These are phyloP conservation scores for Cephus spinipes DNA, from an alignment of 2,888 invertebrate genomes.

Conservation along the genomic window DNA sequence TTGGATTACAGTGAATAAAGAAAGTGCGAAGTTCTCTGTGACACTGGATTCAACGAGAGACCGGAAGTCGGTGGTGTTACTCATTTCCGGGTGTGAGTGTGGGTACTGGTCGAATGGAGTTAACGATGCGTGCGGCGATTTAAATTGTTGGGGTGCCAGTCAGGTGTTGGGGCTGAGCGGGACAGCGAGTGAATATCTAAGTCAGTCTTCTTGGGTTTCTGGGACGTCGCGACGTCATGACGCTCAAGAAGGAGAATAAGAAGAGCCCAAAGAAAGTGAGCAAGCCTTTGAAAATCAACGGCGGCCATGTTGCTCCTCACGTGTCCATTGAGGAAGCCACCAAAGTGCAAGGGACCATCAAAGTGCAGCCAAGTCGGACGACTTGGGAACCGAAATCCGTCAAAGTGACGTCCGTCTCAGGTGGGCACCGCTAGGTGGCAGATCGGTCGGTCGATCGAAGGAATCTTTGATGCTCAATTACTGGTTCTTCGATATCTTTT, in stretches of 20 bases:
- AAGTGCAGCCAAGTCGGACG: constrained; percentile 24
- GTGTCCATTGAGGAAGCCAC: constrained; percentile 24
- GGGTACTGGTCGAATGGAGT: background rate
- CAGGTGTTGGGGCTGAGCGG: background rate
- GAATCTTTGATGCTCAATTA: background rate
- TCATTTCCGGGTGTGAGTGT: background rate
- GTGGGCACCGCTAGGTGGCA: constrained; percentile 30
- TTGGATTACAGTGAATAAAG: background rate
- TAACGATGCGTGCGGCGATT: background rate
- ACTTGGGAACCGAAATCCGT: constrained; percentile 20
- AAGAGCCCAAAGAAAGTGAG: constrained; percentile 38
- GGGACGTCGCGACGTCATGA: constrained; percentile 35
- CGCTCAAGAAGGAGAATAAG: constrained; percentile 46
- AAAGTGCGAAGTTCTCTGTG: background rate
- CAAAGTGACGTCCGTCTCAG: constrained; percentile 33
- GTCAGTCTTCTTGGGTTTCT: background rate
- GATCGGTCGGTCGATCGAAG: background rate
- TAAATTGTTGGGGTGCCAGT: background rate
- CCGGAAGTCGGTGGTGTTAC: background rate
- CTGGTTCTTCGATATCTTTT: background rate
- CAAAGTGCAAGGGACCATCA: constrained; percentile 18
- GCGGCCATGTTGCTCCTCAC: background rate
- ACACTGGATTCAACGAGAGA: background rate
- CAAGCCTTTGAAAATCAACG: constrained; percentile 26
- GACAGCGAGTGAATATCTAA: background rate